phyloP scores from a whole-genome alignment of 2,797 vertebrate genomes.

The Tokudaia muenninki region DNA sequence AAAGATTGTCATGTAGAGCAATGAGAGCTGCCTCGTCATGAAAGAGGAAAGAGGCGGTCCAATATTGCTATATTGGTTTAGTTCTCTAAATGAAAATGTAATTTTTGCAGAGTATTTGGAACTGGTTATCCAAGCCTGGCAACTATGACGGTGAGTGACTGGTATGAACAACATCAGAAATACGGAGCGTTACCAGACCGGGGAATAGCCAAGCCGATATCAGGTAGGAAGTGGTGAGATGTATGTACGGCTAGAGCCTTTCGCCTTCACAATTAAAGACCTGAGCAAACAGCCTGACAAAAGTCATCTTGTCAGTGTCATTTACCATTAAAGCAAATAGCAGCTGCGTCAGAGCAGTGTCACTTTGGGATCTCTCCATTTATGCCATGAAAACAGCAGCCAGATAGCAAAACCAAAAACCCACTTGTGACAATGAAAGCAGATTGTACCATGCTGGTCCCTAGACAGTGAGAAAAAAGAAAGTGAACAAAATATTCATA shows the following conservation, averaged over 20 bases:
- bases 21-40: not conserved
- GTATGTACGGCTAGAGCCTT: not conserved
- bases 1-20: not conserved
- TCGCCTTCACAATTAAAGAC: constrained; percentile 15
- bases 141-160: constrained; percentile 96
- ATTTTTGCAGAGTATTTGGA: constrained; percentile 93
- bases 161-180: constrained; percentile 94
- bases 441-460: not conserved
- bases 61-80: constrained; percentile 21
- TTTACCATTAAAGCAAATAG: constrained; percentile 24
- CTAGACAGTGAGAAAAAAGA: not conserved
- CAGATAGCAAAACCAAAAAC: constrained; percentile 44
- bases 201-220: constrained; percentile 84
- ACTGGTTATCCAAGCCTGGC: constrained; percentile 95
- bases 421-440: not conserved
- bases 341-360: not conserved
- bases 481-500: constrained; percentile 34
- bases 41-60: constrained; percentile 58
- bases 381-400: constrained; percentile 50
- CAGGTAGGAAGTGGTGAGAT: constrained; percentile 84
- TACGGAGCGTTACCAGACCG: constrained; percentile 90
- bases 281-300: not conserved
- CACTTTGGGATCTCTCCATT: constrained; percentile 17
- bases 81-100: constrained; percentile 66
- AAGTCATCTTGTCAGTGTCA: not conserved